Evolutionary conservation across 2,888 invertebrate species (phyloP), one percentile per base, ranked within the genome.

Genomic region (Pecten maximus): DNA sequence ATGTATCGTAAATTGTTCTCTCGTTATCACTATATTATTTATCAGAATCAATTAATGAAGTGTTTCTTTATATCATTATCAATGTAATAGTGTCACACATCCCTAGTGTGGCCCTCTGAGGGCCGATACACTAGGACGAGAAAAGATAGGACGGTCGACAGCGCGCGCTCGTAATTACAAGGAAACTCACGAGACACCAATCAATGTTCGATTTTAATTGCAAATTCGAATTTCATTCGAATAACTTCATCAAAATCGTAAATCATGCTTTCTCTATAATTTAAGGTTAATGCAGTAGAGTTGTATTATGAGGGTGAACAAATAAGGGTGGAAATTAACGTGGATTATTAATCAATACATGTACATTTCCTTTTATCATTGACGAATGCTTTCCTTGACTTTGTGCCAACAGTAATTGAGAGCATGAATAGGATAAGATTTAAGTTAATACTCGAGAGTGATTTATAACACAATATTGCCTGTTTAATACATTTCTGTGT

Each of bases 141-240:
- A 10, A 23, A 23, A 35, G 74, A 35, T 74, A 35, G 74, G 74
- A 74, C 35, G 74, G 28, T 23, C 54, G 54, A 19, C 54, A n/a
- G 54, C 74, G 28, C 74, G 74, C 74, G 74, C 35, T 74, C 74
- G 74, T 74, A 74, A 74, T 74, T 74, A 74, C 74, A 74, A 74
- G 10, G 74, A 74, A 74, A 28, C 74, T 35, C 74, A n/a, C 35
- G 74, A 23, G 19, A 8, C 28, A 74, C 74, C 74, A 35, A 74
- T 74, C 74, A 74, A 74, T 15, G 35, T 74, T 74, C 74, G 74
- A 74, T 74, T 74, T 74, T 74, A 74, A 74, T 74, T 74, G 74
- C 28, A 74, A 74, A 74, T 74, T 74, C 74, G 74, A 74, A 74
- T 74, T 74, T 74, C 74, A 74, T 74, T 74, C 74, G 74, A 74